Conservation (phyloP, 2,888 invertebrate genomes). For the Oasisia sp. region DNA sequence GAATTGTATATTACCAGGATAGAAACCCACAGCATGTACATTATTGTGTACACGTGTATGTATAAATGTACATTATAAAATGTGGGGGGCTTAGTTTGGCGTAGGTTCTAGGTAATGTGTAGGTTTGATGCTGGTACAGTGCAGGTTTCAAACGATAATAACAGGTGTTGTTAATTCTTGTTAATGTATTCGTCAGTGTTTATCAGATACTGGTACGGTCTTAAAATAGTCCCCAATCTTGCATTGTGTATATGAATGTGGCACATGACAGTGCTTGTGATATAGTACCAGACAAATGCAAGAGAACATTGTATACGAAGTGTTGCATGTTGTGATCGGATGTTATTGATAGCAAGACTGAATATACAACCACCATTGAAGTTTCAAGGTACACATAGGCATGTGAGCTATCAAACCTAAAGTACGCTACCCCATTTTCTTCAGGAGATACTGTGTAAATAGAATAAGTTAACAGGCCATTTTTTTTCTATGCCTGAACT, state of each 20-base stretch:
- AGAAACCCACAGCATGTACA: neutral
- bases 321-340: neutral
- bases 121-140: neutral
- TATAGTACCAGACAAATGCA: no score
- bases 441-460: neutral
- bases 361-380: neutral
- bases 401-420: neutral
- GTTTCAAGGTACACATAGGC: neutral
- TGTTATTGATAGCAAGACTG: neutral
- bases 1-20: conserved; percentile 5
- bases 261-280: no score
- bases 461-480: neutral
- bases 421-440: neutral
- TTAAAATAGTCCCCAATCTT: no score
- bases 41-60: neutral
- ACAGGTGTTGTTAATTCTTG: conserved; percentile 12
- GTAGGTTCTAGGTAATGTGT: neutral
- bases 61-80: neutral
- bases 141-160: neutral
- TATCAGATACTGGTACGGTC: neutral
- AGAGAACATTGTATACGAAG: no score
- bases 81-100: neutral
- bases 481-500: neutral
- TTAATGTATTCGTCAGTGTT: neutral
- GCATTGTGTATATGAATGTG: no score